Evolutionary conservation across 2,888 invertebrate genomes (phyloP), one percentile per base, ranked within the genome.

Genomic region (Argynnis bischoffii): DNA sequence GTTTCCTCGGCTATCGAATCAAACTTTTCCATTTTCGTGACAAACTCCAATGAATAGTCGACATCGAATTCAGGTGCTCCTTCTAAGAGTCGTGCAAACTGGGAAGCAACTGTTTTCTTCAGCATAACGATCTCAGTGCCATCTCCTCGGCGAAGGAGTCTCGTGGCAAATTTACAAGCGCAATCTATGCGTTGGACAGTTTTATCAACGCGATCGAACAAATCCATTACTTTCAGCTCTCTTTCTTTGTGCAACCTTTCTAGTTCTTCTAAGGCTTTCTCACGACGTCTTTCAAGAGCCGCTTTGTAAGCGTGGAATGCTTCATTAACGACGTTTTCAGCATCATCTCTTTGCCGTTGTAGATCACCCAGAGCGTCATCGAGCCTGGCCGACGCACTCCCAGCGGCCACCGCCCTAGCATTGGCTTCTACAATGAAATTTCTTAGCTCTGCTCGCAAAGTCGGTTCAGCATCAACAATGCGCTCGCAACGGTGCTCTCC

Each of bases 211-310:
- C 95, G 95, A 81, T 97, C 96, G 81, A 96, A 95, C 71, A 96
- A 93, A 82, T 98, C 98, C 98, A 98, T 98, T 48, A 98, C 96
- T 85, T 96, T 96, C 51, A 98, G 93, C 86, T 98, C 98, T 70
- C 97, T 95, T 79, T 96, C 95, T 69, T 96, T 96, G 85, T 98
- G 98, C 72, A 97, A 86, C 73, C 94, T 94, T 77, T 96, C 95
- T 56, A 97, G 93, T 80, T 96, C 95, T 74, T 95, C 94, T 26
- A 97, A 88, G 18, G 96, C 94, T 61, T 95, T 95, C 78, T 98
- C 97, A 75, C 96, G 95, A 74, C 96, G 95, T 77, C 95, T 95
- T 79, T 98, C 98, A 72, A 98, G 90, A 66, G 97, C 94, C 47
- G 96, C 96, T 84, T 96, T 96, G 81, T 96, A 97, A 79, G 95